Conservation (phyloP, 2,113 vertebrate genomes). For the Glaucidium brasilianum region DNA sequence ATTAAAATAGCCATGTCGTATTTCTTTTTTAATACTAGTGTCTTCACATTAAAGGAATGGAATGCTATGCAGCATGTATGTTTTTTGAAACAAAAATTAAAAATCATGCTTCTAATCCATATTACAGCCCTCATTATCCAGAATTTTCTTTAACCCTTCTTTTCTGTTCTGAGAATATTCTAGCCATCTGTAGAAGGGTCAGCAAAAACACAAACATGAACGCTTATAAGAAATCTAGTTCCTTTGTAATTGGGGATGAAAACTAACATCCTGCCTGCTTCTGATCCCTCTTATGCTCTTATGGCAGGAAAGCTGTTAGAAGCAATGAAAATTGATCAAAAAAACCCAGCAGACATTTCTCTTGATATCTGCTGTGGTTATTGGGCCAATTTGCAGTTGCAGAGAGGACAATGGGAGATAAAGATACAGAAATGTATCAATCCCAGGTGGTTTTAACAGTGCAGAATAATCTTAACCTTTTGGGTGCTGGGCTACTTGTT, state of each 20-base stretch:
- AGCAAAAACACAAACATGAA: neutral
- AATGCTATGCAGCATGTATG: neutral
- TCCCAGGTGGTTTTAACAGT: neutral
- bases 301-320: neutral
- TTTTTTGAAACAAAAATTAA: neutral
- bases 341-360: neutral
- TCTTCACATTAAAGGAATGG: constrained; percentile 7
- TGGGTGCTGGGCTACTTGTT: neutral
- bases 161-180: neutral
- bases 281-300: neutral
- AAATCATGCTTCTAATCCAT: neutral
- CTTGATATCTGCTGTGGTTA: neutral
- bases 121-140: neutral
- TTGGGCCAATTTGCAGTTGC: neutral
- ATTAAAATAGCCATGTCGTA: constrained; percentile 38
- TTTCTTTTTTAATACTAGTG: constrained; percentile 36
- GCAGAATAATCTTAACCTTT: neutral
- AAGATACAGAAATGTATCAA: neutral
- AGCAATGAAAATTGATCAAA: constrained; percentile 6
- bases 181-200: neutral
- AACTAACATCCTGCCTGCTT: neutral
- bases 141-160: constrained; percentile 5
- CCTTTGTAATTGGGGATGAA: constrained; percentile 1
- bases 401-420: neutral
- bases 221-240: neutral